Conservation (phyloP, 2,113 vertebrate species). For the Apodemus speciosus region DNA sequence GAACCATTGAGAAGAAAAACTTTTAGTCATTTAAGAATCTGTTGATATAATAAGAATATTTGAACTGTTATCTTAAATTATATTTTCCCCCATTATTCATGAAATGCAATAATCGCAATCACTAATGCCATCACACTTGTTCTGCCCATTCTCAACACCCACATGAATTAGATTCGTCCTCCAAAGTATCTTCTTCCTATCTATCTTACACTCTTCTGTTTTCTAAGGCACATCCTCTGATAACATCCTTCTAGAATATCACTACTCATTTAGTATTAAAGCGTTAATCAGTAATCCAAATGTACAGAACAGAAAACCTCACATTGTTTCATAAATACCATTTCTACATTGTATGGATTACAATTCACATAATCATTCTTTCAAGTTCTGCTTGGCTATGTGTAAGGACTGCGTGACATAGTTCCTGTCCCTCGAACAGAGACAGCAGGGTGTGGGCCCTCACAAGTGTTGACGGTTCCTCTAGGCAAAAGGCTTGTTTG, state of each 20-base stretch:
- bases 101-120: background rate
- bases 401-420: too few species aligned
- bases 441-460: too few species aligned
- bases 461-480: too few species aligned
- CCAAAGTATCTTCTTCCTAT: background rate
- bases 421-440: too few species aligned
- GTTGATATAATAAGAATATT: background rate
- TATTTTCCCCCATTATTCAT: too few species aligned
- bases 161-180: background rate
- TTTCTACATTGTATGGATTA: background rate
- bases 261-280: background rate
- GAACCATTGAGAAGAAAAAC: background rate
- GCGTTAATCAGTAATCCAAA: background rate
- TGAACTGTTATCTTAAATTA: background rate
- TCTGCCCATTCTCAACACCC: background rate
- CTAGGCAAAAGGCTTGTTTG: too few species aligned
- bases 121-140: background rate
- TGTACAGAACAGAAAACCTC: background rate
- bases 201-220: background rate
- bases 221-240: background rate
- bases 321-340: background rate
- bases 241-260: background rate
- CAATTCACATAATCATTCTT: background rate
- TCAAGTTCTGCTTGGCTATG: too few species aligned
- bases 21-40: background rate